Evolutionary conservation across 2,888 invertebrate genomes (phyloP), one percentile per base, ranked within the genome.

Genomic region (Pemphredon lugubris): DNA sequence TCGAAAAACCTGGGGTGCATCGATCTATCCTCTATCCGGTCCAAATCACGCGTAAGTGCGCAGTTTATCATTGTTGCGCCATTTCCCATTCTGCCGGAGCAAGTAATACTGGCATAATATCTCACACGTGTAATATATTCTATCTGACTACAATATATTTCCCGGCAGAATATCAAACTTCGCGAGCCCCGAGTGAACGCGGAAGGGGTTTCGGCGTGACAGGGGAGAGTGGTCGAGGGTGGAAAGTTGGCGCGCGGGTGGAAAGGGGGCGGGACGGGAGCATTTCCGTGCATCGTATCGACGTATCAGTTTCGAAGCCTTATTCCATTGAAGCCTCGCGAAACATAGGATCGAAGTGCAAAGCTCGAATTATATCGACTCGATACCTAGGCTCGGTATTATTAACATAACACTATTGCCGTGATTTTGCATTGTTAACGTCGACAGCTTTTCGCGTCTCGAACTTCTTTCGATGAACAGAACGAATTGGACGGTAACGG

Each of bases 81-180:
- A 45, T 73, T 81, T 66, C 59, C 70, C 59, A 69, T 71, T 79
- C 77, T 63, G 37, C 66, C 60, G 26, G 45, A 9, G n/a, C 48
- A 59, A 72, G 67, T 74, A 75, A 83, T 72, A 70, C 73, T 63
- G 45, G 63, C 57, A 68, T 77, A 75, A 81, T 76, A 75, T 74
- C 78, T 79, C 73, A 69, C 60, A 61, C 58, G 57, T 50, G 63
- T 59, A 73, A 81, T 75, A 75, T 75, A 81, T 81, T 77, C 69
- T 68, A 75, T 81, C 81, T 64, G 70, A 60, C 55, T 21, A 21
- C 51, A 37, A 67, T 51, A 68, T 47, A 57, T 67, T 61, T 70
- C 57, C 69, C 44, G 64, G 47, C 42, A 66, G 65, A 73, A 59
- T 81, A 80, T 82, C 67, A 83, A 75, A 77, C 61, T 73, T 69